Evolutionary conservation across 2,888 invertebrate species (phyloP).

Genomic region (Euzophera pinguis): DNA sequence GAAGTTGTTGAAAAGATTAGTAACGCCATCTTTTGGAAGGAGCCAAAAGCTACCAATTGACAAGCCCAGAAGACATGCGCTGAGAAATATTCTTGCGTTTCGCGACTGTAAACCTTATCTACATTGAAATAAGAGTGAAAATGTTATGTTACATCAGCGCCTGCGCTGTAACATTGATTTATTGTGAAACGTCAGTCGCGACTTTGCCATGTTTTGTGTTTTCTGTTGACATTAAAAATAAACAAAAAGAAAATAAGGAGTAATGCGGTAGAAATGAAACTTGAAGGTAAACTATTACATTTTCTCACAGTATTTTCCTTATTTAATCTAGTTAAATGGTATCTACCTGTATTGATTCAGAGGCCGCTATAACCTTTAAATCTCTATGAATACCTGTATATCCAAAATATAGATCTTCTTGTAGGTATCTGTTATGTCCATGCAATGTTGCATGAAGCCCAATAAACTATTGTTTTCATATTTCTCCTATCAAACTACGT

Average conservation of each 20-base stretch:
- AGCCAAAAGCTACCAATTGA: slow-evolving; percentile 9
- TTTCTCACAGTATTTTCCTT: too few species aligned
- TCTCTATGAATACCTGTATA: too few species aligned
- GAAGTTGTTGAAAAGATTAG: slow-evolving; percentile 11
- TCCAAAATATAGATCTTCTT: too few species aligned
- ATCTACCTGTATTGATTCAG: too few species aligned
- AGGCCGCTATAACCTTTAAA: too few species aligned
- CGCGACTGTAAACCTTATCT: slow-evolving; percentile 16
- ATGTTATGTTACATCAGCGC: slow-evolving; percentile 39
- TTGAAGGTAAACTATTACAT: slow-evolving; percentile 48
- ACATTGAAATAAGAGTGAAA: slow-evolving; percentile 15
- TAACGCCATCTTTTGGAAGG: slow-evolving; percentile 40
- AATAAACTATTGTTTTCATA: too few species aligned
- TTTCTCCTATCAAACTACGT: too few species aligned
- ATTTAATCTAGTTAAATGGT: not conserved
- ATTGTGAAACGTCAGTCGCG: slow-evolving; percentile 47
- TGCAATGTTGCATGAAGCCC: too few species aligned
- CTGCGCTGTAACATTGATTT: slow-evolving; percentile 65
- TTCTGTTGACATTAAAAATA: slow-evolving; percentile 21
- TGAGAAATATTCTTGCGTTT: slow-evolving; percentile 14
- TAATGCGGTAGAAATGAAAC: slow-evolving; percentile 43
- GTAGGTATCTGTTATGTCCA: too few species aligned
- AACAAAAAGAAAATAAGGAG: slow-evolving; percentile 33
- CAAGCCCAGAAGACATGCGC: slow-evolving; percentile 50
- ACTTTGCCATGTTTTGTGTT: slow-evolving; percentile 24